Evolutionary conservation across 1,140 invertebrate species (phyloP), one percentile per base, ranked within the genome.

Genomic region (Leptopilina clavipes): DNA sequence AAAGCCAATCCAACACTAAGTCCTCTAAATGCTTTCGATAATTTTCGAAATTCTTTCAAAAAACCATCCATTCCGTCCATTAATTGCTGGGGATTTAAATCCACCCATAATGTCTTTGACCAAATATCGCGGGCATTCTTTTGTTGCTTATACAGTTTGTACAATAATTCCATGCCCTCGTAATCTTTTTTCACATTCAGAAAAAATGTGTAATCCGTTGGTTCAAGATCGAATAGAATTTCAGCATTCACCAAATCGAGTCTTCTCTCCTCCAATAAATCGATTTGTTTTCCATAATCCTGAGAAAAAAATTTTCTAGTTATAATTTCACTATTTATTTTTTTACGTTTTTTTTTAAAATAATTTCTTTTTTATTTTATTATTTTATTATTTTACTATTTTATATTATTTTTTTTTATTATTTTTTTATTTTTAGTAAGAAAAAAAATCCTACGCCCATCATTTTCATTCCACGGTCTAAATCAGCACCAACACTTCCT

Each of bases 11-110:
- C 96, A 6, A 95, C 92, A 0, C 91, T 86, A 56, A 94, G 89
- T 1, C 86, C 81, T 43, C 93, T 93, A 0, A 93, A 87, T 1
- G 89, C 86, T 80, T 91, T 91, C 1, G 94, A 91, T 43, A 95
- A 81, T 79, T 91, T 94, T 82, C 93, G 92, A 81, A 95, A 96
- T 78, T 95, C 94, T 83, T 95, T 95, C 31, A 98, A 89, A 88
- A 94, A 97, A 56, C 92, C 91, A 75, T 98, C 96, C 84, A 98
- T 97, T 14, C 96, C 97, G 76, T 97, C 95, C 18, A 96, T 93
- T 5, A 98, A 88, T 3, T 94, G 92, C 81, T 96, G 94, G 0
- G 97, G 94, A 89, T 97, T 95, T 11, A 98, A 91, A 88, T 98
- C 94, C 1, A 92, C 93, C 97, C 97, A 98, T 6, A 97, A 87